Conservation (phyloP, 2,888 invertebrate genomes). For the Drosophila anomelani region DNA sequence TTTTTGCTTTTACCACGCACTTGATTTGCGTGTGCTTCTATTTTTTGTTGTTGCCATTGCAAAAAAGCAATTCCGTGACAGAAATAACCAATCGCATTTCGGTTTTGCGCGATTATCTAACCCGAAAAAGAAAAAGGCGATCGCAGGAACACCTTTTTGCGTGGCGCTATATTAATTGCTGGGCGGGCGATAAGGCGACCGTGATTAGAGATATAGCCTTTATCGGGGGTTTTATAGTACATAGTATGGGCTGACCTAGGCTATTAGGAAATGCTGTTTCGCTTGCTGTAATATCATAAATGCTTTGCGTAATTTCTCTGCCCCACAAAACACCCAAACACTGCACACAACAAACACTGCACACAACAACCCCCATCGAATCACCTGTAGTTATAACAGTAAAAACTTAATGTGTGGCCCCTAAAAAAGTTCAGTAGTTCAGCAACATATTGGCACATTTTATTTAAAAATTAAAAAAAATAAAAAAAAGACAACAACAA, state of each 20-base stretch:
- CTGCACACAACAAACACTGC: constrained; percentile 3
- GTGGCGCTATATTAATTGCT: constrained; percentile 44
- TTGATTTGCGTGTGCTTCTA: constrained; percentile 23
- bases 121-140: constrained; percentile 12
- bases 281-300: constrained; percentile 3
- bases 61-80: constrained; percentile 40
- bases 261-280: not conserved
- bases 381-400: constrained; percentile 58
- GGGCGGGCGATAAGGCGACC: constrained; percentile 12
- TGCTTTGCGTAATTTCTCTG: constrained; percentile 26
- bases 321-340: constrained; percentile 5
- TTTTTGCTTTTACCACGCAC: constrained; percentile 32
- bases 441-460: constrained; percentile 60
- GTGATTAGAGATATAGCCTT: constrained; percentile 33
- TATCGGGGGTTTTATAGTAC: constrained; percentile 7
- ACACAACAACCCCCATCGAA: not conserved
- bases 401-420: constrained; percentile 66
- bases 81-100: constrained; percentile 32
- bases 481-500: not conserved
- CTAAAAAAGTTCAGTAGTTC: constrained; percentile 33
- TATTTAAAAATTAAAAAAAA: constrained; percentile 10
- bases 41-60: constrained; percentile 20
- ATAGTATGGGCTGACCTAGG: constrained; percentile 13
- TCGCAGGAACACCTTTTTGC: not conserved
- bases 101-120: constrained; percentile 43